These are phyloP conservation scores for Drosophila affinis DNA, from an alignment of 2,888 invertebrate genomes.

Conservation along the genomic window DNA sequence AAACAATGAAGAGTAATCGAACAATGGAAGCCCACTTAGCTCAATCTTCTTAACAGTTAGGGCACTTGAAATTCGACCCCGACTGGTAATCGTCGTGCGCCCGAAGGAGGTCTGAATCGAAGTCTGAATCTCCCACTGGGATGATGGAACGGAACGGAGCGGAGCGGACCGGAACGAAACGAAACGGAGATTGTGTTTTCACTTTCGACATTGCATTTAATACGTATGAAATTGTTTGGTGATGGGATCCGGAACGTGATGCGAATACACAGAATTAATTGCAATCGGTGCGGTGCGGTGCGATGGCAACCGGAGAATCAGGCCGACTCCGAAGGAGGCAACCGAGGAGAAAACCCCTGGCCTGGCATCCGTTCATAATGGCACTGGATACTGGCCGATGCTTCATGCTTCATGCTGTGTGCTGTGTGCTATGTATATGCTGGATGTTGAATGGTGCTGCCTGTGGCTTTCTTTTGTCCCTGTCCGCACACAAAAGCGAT, in stretches of 20 bases:
- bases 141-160: not conserved
- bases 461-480: slow-evolving; percentile 48
- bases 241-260: slow-evolving; percentile 77
- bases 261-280: slow-evolving; percentile 76
- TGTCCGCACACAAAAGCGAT: slow-evolving; percentile 35
- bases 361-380: not conserved
- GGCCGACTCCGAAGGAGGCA: slow-evolving; percentile 29
- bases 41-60: not conserved
- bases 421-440: slow-evolving; percentile 6
- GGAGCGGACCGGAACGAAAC: not conserved
- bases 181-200: slow-evolving; percentile 55
- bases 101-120: not conserved
- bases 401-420: slow-evolving; percentile 9
- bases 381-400: not conserved
- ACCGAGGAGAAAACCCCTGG: not conserved
- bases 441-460: slow-evolving; percentile 14
- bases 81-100: not conserved
- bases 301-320: slow-evolving; percentile 15
- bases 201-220: slow-evolving; percentile 77
- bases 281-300: slow-evolving; percentile 51
- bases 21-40: not conserved
- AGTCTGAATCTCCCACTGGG: slow-evolving; percentile 4
- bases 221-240: slow-evolving; percentile 81
- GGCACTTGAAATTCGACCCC: not conserved
- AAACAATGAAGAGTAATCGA: too few relatives aligned